Evolutionary conservation across 2,888 invertebrate species (phyloP).

Genomic region (Celastrina argiolus): DNA sequence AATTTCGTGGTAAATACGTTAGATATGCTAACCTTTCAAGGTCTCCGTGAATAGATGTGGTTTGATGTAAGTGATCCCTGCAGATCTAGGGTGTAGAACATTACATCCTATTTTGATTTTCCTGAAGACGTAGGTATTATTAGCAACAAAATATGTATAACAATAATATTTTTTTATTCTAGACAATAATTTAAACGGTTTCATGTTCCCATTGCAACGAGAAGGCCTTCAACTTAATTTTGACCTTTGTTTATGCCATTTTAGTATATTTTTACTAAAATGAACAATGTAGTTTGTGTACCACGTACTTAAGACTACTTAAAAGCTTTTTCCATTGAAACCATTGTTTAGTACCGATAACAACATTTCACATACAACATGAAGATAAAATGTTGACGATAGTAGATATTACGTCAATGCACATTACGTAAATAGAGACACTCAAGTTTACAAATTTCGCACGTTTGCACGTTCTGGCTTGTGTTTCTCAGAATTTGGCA

Average conservation of each 20-base stretch:
- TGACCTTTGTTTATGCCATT: too few species aligned
- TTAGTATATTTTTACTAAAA: too few species aligned
- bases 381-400: not conserved
- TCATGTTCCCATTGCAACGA: too few species aligned
- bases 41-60: not conserved
- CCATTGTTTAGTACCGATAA: not conserved
- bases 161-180: too few species aligned
- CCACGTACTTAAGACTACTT: too few species aligned
- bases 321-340: not conserved
- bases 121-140: too few species aligned
- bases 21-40: not conserved
- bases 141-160: too few species aligned
- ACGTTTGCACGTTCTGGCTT: constrained; percentile 1
- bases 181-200: too few species aligned
- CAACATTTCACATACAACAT: not conserved
- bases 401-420: not conserved
- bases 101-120: too few species aligned
- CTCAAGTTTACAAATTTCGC: too few species aligned
- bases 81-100: not conserved
- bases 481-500: not conserved
- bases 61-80: not conserved
- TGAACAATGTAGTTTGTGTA: too few species aligned
- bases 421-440: not conserved
- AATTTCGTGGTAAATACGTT: constrained; percentile 16
- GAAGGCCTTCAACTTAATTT: too few species aligned